A percentile compares a stretch with the other conserved stretches of the same genome.
Conservation (phyloP, 2,113 vertebrate species). For the Thomomys bottae region DNA sequence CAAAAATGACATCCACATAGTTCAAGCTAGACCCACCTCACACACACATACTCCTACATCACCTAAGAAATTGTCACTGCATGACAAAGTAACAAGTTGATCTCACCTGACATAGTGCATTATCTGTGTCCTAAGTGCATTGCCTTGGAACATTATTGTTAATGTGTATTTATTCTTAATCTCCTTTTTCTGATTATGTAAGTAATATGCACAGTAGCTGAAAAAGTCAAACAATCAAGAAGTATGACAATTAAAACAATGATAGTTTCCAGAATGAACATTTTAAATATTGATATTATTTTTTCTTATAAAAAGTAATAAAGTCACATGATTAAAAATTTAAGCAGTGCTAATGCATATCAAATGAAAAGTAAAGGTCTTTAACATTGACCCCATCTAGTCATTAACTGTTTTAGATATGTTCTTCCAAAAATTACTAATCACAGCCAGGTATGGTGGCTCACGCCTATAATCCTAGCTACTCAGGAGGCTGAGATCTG, state of each 20-base stretch:
- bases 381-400: background rate
- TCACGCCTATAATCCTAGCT: too few species aligned
- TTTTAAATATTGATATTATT: slow-evolving; percentile 52
- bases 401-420: background rate
- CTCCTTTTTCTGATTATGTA: slow-evolving; percentile 14
- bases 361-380: slow-evolving; percentile 23
- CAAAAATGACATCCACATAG: background rate
- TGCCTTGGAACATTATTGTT: background rate
- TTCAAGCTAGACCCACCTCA: background rate
- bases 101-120: background rate
- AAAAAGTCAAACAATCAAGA: slow-evolving; percentile 21
- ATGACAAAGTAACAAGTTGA: background rate
- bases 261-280: slow-evolving; percentile 21
- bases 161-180: slow-evolving; percentile 39
- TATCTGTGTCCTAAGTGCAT: background rate
- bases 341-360: slow-evolving; percentile 14
- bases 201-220: background rate
- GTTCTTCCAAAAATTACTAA: slow-evolving; percentile 38
- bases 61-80: background rate
- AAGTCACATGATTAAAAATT: slow-evolving; percentile 53
- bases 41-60: too few species aligned
- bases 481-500: too few species aligned
- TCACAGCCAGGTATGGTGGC: too few species aligned
- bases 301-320: slow-evolving; percentile 55
- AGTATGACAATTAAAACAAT: background rate